Base-by-base conservation (phyloP, 2,888 invertebrate genomes). In the Pheosia tremula region DNA sequence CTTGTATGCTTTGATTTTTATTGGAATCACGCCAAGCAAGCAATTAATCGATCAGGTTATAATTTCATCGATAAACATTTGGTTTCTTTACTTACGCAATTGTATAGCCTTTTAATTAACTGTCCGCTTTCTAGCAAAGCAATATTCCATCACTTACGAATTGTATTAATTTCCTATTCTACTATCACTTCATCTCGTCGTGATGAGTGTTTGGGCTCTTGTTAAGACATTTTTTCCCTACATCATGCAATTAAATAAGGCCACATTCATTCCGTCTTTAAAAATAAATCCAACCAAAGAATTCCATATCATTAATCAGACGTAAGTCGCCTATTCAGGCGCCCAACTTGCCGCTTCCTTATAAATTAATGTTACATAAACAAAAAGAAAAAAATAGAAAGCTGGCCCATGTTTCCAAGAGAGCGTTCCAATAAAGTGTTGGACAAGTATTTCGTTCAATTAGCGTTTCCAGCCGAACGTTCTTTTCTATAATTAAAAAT, bases 241-340 rank as follows among this genome's bases (percentile, higher is more conserved):
- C 79, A 82, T 84, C 86, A 85, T 88, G 85, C 84, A 85, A 88
- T 88, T 87, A 87, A 81, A 84, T 69, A 68, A 72, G 60, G 58
- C 75, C 72, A 77, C 72, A 77, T 75, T 71, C 78, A 64, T 78
- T 69, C 62, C 13, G 71, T 77, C 78, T 75, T 79, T 78, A 80
- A 81, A 84, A 83, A 79, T 78, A 82, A 78, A 79, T 78, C 71
- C 61, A 60, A 78, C 71, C 61, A 61, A 78, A 78, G 79, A 84
- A 82, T 79, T 76, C 73, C 57, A 67, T 67, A 75, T 81, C 87
- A 89, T 90, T 88, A 88, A 90, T 90, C 89, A 90, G 76, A 71
- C 72, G 73, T 74, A 73, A 79, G 81, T 75, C 80, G 77, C 79
- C 78, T 72, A 80, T 83, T 80, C 71, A 76, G 76, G 81, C 71